Evolutionary conservation across 2,113 vertebrate species (phyloP).

Genomic region (Plestiodon gilberti): DNA sequence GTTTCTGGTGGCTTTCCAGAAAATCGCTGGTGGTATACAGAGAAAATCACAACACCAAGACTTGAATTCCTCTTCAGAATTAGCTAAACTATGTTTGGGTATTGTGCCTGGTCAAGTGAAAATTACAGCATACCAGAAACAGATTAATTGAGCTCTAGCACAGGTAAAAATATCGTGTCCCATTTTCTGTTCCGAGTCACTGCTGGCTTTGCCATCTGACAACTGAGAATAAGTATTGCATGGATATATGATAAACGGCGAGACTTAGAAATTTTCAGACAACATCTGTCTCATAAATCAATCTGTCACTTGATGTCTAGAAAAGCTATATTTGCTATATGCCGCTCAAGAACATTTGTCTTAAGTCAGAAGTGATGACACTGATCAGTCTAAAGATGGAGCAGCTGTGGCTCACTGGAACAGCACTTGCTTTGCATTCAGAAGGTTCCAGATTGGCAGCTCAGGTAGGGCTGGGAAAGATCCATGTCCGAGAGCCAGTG

Average conservation of each 20-base stretch:
- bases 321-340: not conserved
- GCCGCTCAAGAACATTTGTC: not conserved
- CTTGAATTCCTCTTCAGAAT: not conserved
- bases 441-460: too few species aligned
- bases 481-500: too few species aligned
- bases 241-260: not conserved
- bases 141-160: not conserved
- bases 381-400: not conserved
- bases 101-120: too few species aligned
- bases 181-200: not conserved
- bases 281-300: not conserved
- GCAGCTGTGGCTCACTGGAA: too few species aligned
- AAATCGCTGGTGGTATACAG: not conserved
- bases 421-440: too few species aligned
- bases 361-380: not conserved
- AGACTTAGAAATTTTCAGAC: not conserved
- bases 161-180: not conserved
- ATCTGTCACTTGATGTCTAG: not conserved
- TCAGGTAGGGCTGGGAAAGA: too few species aligned
- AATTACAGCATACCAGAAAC: not conserved
- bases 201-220: not conserved
- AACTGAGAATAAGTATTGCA: not conserved
- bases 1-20: not conserved
- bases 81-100: not conserved
- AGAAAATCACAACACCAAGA: not conserved